These are phyloP conservation scores for Trichogramma evanescens DNA, from an alignment of 2,888 invertebrate species.

Conservation along the genomic window DNA sequence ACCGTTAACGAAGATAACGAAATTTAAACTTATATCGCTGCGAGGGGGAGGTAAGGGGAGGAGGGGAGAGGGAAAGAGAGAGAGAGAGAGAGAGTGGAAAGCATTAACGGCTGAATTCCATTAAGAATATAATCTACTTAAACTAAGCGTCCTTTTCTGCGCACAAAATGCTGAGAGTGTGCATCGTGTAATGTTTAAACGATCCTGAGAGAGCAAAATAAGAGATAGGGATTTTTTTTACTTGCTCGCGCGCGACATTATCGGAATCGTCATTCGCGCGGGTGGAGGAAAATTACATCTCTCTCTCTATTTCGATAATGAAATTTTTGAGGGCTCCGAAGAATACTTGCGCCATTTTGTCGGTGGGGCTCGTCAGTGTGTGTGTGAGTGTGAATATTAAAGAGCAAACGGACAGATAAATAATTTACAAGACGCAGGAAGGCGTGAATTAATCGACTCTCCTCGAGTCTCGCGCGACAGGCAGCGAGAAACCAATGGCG, in stretches of 20 bases:
- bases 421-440: slow-evolving; percentile 15
- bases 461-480: slow-evolving; percentile 5
- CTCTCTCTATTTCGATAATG: too few species aligned
- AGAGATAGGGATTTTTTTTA: too few species aligned
- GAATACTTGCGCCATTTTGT: slow-evolving; percentile 39
- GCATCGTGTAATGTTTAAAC: not conserved
- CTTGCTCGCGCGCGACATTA: too few species aligned
- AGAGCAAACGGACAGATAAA: slow-evolving; percentile 7
- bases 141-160: slow-evolving; percentile 4
- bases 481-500: slow-evolving; percentile 27
- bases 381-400: not conserved
- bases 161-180: slow-evolving; percentile 8
- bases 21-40: slow-evolving; percentile 16
- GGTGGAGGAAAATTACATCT: too few species aligned
- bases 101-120: slow-evolving; percentile 13
- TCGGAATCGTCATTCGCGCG: too few species aligned
- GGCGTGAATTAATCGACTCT: not conserved
- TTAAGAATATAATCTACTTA: slow-evolving; percentile 16
- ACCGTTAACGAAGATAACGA: slow-evolving; percentile 8
- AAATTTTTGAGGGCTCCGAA: too few species aligned
- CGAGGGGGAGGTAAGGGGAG: slow-evolving; percentile 7
- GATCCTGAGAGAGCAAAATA: too few species aligned
- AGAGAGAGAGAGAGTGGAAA: too few species aligned
- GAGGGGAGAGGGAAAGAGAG: not conserved
- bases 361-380: slow-evolving; percentile 7